These are phyloP conservation scores for Palythoa caribaeorum DNA, from an alignment of 92 coral and sea anemone species.

Conservation along the genomic window DNA sequence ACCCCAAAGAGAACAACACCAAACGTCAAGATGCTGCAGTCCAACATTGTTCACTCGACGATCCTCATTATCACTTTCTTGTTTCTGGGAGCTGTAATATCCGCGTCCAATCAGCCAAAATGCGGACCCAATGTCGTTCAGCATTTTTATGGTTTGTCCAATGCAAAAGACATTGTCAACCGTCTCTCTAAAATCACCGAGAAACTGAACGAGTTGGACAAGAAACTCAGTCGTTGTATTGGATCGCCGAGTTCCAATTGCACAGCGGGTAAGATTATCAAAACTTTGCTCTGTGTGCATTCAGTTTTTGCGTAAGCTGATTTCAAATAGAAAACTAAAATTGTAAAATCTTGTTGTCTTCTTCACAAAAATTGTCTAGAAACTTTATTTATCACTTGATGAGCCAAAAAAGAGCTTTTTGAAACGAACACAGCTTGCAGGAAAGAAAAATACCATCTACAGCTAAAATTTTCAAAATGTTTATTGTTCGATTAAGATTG, in stretches of 20 bases:
- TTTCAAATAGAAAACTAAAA: background rate
- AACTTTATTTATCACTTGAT: no score
- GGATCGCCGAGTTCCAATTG: background rate
- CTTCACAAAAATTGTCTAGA: no score
- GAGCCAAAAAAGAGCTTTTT: no score
- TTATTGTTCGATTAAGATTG: no score
- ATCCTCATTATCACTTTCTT: background rate
- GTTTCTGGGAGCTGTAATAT: background rate
- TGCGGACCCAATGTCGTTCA: slow-evolving; percentile 3
- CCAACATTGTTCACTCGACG: background rate
- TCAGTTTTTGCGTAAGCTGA: background rate
- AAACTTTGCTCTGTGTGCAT: background rate
- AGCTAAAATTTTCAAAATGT: no score
- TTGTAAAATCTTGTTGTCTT: no score
- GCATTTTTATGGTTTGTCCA: slow-evolving; percentile 5
- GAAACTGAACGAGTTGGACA: slow-evolving; percentile 26
- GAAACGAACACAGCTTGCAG: no score
- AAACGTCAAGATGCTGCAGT: background rate
- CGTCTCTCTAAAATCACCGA: slow-evolving; percentile 14
- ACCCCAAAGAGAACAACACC: background rate
- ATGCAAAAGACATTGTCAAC: background rate
- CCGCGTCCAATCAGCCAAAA: background rate
- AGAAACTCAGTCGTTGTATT: background rate
- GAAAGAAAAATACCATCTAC: no score
- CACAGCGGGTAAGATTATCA: background rate